These are phyloP conservation scores for Prosapia bicincta DNA, from an alignment of 2,888 invertebrate genomes.

Conservation along the genomic window DNA sequence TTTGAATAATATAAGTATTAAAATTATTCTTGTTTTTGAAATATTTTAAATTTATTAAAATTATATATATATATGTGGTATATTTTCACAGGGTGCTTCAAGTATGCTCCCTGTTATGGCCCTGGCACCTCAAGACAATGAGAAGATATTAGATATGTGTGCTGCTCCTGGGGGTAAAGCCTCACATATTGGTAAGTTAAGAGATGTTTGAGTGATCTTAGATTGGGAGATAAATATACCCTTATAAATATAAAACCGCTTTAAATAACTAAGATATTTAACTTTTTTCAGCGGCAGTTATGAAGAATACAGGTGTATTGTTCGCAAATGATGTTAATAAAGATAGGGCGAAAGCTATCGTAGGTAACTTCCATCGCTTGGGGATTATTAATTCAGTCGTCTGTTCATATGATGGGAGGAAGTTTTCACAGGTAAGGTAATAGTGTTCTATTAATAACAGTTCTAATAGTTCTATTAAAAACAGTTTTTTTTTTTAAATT, in stretches of 20 bases:
- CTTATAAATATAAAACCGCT: no score
- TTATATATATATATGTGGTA: background rate
- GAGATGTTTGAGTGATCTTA: no score
- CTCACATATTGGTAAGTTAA: slow-evolving; percentile 72
- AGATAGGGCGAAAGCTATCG: slow-evolving; percentile 85
- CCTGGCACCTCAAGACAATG: slow-evolving; percentile 93
- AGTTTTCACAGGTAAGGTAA: slow-evolving; percentile 61
- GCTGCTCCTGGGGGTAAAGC: slow-evolving; percentile 99
- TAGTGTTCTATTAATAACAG: no score
- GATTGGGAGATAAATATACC: no score
- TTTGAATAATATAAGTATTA: no score
- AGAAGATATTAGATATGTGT: slow-evolving; percentile 93
- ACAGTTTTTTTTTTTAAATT: no score
- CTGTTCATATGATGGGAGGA: slow-evolving; percentile 84
- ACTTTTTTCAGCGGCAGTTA: slow-evolving; percentile 69
- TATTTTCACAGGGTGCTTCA: slow-evolving; percentile 67
- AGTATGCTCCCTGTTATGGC: slow-evolving; percentile 98
- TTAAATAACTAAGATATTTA: no score
- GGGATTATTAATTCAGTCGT: slow-evolving; percentile 93
- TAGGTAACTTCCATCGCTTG: slow-evolving; percentile 94
- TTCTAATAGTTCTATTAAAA: no score
- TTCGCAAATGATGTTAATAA: slow-evolving; percentile 95
- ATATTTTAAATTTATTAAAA: no score
- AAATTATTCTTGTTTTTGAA: no score
- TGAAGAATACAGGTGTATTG: slow-evolving; percentile 96